These are phyloP conservation scores for Tetranychus truncatus DNA, from an alignment of 2,888 invertebrate species.

Conservation along the genomic window DNA sequence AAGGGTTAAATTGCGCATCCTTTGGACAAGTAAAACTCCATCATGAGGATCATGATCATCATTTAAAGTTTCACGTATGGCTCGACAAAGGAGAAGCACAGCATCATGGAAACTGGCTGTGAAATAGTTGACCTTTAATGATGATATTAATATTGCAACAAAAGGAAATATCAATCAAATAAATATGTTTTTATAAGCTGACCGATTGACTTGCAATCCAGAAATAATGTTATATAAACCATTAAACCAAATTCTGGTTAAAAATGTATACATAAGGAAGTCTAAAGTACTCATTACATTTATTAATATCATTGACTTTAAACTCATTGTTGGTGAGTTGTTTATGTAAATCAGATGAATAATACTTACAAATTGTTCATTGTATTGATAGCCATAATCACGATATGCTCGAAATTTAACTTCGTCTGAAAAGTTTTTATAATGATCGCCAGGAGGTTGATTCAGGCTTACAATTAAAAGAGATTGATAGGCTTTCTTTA, in stretches of 20 bases:
- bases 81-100: slow-evolving; percentile 24
- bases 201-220: too few species aligned
- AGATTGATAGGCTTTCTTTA: slow-evolving; percentile 26
- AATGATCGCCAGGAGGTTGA: slow-evolving; percentile 25
- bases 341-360: slow-evolving; percentile 2
- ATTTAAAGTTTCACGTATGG: slow-evolving; percentile 21
- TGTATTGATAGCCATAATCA: slow-evolving; percentile 24
- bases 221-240: too few species aligned
- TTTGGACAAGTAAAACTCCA: slow-evolving; percentile 18
- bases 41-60: slow-evolving; percentile 18
- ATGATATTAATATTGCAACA: too few species aligned
- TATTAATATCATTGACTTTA: too few species aligned
- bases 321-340: too few species aligned
- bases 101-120: slow-evolving; percentile 28
- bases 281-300: too few species aligned
- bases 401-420: slow-evolving; percentile 23
- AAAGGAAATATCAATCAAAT: too few species aligned
- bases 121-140: slow-evolving; percentile 24
- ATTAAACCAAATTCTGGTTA: too few species aligned
- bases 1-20: slow-evolving; percentile 24
- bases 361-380: slow-evolving; percentile 24
- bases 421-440: slow-evolving; percentile 24
- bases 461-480: slow-evolving; percentile 26
- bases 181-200: too few species aligned
- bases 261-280: too few species aligned